These are phyloP conservation scores for Adelphocoris suturalis DNA, from an alignment of 2,888 invertebrate species.

Conservation along the genomic window DNA sequence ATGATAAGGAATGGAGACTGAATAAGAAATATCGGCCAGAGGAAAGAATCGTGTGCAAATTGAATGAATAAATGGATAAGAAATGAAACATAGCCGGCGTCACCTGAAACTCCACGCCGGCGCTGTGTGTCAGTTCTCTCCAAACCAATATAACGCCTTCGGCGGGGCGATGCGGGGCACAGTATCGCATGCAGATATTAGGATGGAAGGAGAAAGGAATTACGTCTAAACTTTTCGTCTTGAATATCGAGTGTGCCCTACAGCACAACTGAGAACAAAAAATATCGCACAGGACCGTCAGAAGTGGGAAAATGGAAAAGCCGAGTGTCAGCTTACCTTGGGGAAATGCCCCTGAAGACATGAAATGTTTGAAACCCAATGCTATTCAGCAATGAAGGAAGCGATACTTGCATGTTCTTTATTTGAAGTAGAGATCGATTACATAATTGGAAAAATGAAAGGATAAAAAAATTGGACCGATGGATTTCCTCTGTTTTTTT, in stretches of 20 bases:
- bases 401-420: too few species aligned
- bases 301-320: not conserved
- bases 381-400: not conserved
- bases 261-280: not conserved
- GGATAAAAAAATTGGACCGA: too few species aligned
- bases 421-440: too few species aligned
- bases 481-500: too few species aligned
- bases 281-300: not conserved
- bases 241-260: not conserved
- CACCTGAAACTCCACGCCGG: not conserved
- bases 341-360: not conserved
- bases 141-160: not conserved
- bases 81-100: not conserved
- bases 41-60: conserved; percentile 5
- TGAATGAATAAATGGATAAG: conserved; percentile 55
- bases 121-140: not conserved
- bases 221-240: conserved; percentile 22
- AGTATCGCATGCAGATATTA: not conserved
- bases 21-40: not conserved
- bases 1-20: not conserved
- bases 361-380: not conserved
- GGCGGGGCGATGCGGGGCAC: not conserved
- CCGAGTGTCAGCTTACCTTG: not conserved
- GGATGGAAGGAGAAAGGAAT: not conserved
- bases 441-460: too few species aligned